A percentile compares a stretch with the other conserved stretches of the same genome.
Evolutionary conservation across 2,888 invertebrate genomes (phyloP).

Genomic region (Lacanobia wlatinum): DNA sequence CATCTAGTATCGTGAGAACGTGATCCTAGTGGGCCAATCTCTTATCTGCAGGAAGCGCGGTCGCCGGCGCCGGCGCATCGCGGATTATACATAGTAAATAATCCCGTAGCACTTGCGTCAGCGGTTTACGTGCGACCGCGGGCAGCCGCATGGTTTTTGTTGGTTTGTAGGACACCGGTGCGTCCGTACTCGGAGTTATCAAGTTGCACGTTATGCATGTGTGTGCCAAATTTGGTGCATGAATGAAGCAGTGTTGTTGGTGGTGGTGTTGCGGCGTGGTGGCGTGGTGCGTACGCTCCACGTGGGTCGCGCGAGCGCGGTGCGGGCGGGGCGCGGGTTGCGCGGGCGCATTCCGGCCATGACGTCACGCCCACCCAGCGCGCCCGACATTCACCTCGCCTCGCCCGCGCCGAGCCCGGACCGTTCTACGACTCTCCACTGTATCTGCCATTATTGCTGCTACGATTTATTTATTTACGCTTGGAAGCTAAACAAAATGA

Average conservation of each 20-base stretch:
- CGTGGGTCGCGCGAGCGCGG: constrained; percentile 76
- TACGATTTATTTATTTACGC: constrained; percentile 82
- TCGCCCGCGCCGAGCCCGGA: constrained; percentile 73
- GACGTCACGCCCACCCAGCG: constrained; percentile 91
- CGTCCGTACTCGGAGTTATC: constrained; percentile 34
- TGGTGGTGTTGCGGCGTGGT: constrained; percentile 73
- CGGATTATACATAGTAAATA: constrained; percentile 79
- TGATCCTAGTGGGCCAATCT: constrained; percentile 78
- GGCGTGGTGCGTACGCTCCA: constrained; percentile 83
- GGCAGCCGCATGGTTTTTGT: constrained; percentile 24
- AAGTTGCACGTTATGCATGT: constrained; percentile 63
- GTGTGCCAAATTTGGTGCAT: constrained; percentile 76
- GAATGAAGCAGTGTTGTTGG: constrained; percentile 78
- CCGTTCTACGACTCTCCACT: constrained; percentile 75
- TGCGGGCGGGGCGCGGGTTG: constrained; percentile 71
- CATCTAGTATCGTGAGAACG: constrained; percentile 77
- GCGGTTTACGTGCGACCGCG: constrained; percentile 49
- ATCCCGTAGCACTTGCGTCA: constrained; percentile 77
- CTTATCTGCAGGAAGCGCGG: constrained; percentile 88
- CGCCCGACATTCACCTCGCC: constrained; percentile 87
- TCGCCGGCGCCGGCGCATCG: constrained; percentile 81
- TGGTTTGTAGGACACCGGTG: constrained; percentile 44
- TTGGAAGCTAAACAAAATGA: constrained; percentile 74
- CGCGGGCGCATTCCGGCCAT: constrained; percentile 89
- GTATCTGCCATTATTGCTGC: constrained; percentile 84